Evolutionary conservation across 2,797 vertebrate species (phyloP), one percentile per base, ranked within the genome.

Genomic region (Amazonetta brasiliensis): DNA sequence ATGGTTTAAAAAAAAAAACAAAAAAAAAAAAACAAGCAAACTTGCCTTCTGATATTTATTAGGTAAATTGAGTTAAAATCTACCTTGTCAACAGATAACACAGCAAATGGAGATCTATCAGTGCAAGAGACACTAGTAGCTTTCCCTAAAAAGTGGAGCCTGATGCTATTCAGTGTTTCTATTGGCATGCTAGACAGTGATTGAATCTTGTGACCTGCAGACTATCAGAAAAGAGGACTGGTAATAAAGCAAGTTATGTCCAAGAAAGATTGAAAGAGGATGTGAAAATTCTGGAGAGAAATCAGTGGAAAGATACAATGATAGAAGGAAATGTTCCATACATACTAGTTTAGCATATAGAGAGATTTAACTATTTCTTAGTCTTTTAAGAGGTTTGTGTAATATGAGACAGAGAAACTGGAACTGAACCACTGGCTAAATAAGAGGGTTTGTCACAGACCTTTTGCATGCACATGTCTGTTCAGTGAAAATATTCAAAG

Each of bases 201-300:
- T 46, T 73, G 10, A 46, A 6, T 52, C 33, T 18, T 66, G 26
- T 73, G 63, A 75, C 86, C 85, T 77, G 75, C 60, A 89, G 78
- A 64, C 39, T 41, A 33, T 77, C 44, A 74, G 79, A 39, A 84
- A 93, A 90, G 17, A 66, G 37, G n/a, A 13, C 60, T 85, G 60
- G 46, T 64, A 77, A 83, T 67, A 92, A 64, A 89, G 60, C 4
- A 0, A 83, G 63, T 68, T 80, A 87, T 41, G 46, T 89, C 71
- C 76, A 37, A 64, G 60, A 80, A 55, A 92, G 46, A 92, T 41
- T 84, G 77, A 73, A 89, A 66, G 67, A 82, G 33, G 66, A 68
- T 94, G 73, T 68, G 84, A 84, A 95, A 94, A 41, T 92, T 87
- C 5, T 30, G 64, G 31, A 78, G 58, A 37, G 30, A 81, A 95